Evolutionary conservation across 2,113 vertebrate species (phyloP), one percentile per base, ranked within the genome.

Genomic region (Dolichallabes microphthalmus): DNA sequence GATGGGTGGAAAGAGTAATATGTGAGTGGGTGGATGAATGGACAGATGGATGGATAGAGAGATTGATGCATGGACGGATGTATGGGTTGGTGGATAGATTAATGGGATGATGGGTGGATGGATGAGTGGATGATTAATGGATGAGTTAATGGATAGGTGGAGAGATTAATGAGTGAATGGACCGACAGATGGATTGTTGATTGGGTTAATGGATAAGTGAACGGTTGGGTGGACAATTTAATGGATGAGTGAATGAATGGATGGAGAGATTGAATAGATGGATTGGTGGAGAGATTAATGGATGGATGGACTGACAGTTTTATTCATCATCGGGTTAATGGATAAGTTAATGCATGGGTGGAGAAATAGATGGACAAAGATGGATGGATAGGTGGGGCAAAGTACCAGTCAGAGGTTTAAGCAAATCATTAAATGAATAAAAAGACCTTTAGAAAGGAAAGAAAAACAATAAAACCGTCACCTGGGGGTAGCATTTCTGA

Each of bases 41-140:
- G n/a, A n/a, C n/a, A n/a, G n/a, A n/a, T n/a, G 32, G 15, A 2
- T 7, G 2, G 35, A 2, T 39, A 1, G 0, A 45, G 2, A 13
- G 19, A 10, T 19, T 8, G 17, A 2, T 45, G 7, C 19, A 14
- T 27, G n/a, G 63, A 13, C 30, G 12, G n/a, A 1, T 66, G 1
- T 13, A 66, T 66, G n/a, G n/a, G n/a, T n/a, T n/a, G n/a, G n/a
- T n/a, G n/a, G n/a, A n/a, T n/a, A n/a, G n/a, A n/a, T n/a, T n/a
- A n/a, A n/a, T n/a, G n/a, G n/a, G n/a, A n/a, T n/a, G n/a, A n/a
- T n/a, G 10, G 25, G 4, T 64, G n/a, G 25, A 27, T 64, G n/a
- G 12, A 60, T 60, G 58, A 1, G 0, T 60, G 20, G 4, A 60
- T 20, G 20, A 6, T 74, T 22, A 45, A n/a, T 74, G 22, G 9